Evolutionary conservation across 2,797 vertebrate species (phyloP).

Genomic region (Gouania willdenowi): DNA sequence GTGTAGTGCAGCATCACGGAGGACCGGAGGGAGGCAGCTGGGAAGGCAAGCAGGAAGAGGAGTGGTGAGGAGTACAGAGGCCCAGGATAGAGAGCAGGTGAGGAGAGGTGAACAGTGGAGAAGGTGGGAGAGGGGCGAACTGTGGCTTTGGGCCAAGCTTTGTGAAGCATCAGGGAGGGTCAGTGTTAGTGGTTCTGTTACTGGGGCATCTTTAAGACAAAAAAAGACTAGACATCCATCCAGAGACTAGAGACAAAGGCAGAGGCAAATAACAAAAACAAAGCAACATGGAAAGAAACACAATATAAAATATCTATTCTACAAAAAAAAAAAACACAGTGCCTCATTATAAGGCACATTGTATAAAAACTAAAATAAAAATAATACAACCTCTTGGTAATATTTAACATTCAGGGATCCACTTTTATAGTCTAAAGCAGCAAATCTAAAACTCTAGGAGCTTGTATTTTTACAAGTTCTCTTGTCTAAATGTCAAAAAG

Average conservation of each 20-base stretch:
- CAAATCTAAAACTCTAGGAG: too few species aligned
- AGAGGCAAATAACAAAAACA: not conserved
- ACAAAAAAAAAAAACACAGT: conserved; percentile 55
- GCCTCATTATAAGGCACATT: too few species aligned
- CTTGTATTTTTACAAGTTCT: too few species aligned
- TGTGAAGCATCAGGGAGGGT: conserved; percentile 51
- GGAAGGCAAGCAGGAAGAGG: conserved; percentile 56
- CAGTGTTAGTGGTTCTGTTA: conserved; percentile 41
- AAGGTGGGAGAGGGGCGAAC: conserved; percentile 44
- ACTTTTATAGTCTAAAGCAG: too few species aligned
- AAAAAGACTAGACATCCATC: conserved; percentile 26
- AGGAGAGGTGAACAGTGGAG: conserved; percentile 68
- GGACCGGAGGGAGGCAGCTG: conserved; percentile 61
- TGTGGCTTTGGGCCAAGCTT: conserved; percentile 63
- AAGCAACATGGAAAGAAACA: not conserved
- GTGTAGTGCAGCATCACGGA: conserved; percentile 58
- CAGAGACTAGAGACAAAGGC: conserved; percentile 21
- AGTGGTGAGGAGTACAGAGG: conserved; percentile 42
- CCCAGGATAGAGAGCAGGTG: conserved; percentile 44
- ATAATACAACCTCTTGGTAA: too few species aligned
- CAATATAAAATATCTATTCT: too few species aligned
- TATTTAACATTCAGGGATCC: too few species aligned
- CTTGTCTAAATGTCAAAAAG: too few species aligned
- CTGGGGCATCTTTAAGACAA: conserved; percentile 45
- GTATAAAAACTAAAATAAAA: conserved; percentile 77